Base-by-base conservation (phyloP, 1,140 invertebrate genomes). In the Theocolax elegans region DNA sequence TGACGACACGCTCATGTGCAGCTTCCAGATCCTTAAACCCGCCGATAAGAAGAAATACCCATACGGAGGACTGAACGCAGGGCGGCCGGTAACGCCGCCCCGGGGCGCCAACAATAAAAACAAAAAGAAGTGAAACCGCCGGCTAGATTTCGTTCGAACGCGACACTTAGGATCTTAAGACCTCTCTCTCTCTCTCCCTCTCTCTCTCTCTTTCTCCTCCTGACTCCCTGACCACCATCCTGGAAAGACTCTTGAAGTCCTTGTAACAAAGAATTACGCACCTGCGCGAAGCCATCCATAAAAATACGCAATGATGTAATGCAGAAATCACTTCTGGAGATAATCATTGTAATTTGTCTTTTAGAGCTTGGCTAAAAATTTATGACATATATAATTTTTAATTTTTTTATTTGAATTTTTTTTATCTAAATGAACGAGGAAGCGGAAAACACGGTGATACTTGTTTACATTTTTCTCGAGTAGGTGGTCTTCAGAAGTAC, bases 21-120 rank as follows among this genome's bases (percentile, higher is more conserved):
- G 97, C 83, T 99, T 92, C 88, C 91, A 98, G 91, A 99, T 99
- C 80, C 87, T 99, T 83, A 99, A 99, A 86, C 97, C 97, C 74
- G 97, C 97, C 19, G 97, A 99, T 86, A 99, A 99, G 88, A 96
- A 97, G 87, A 96, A 97, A 66, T 99, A 99, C 86, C 94, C 97
- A 79, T 99, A 99, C 85, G 90, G 91, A 48, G 92, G 91, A 74
- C 88, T 93, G 82, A 93, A 93, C 76, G 91, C 93, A 78, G 92
- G 92, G 77, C 89, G 93, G 74, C 93, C 93, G 68, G 91, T 93
- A 73, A 98, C 96, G 82, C 96, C 96, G 77, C 96, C 96, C 38
- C 88, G 96, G 73, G 91, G 91, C 67, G 92, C 92, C 62, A 93
- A 93, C 80, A 94, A 93, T 85, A 95, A 95, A 88, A 95, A 93